Conservation (phyloP, 2,113 vertebrate species). For the Recurvirostra avosetta region DNA sequence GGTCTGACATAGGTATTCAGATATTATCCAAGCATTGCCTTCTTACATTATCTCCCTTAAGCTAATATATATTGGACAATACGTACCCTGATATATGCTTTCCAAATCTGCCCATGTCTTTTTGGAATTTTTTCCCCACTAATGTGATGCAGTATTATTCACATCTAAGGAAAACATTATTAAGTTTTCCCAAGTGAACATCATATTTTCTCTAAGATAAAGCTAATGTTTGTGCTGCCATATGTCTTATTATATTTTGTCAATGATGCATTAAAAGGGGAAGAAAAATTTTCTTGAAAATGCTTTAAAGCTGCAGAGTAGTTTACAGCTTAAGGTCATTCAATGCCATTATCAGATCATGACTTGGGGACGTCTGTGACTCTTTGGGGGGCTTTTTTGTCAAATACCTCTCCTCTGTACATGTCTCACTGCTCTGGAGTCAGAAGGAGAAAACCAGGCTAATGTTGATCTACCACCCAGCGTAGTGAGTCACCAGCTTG, state of each 20-base stretch:
- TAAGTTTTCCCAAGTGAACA: not conserved
- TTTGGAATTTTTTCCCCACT: not conserved
- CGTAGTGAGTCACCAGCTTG: not conserved
- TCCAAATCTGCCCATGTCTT: not conserved
- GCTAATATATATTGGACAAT: not conserved
- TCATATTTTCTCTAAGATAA: not conserved
- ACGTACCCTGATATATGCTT: not conserved
- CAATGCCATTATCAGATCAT: not conserved
- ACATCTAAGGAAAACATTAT: not conserved
- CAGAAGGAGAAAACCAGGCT: not conserved
- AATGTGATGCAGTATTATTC: not conserved
- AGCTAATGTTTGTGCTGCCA: not conserved
- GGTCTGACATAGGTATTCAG: not conserved
- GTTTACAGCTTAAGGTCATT: not conserved
- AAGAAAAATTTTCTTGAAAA: not conserved
- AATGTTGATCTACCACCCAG: not conserved
- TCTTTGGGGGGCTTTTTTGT: not conserved
- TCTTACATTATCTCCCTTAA: not conserved
- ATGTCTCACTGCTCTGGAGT: not conserved
- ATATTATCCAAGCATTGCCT: not conserved
- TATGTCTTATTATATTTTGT: not conserved
- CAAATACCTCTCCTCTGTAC: rapidly evolving
- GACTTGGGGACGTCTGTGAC: not conserved
- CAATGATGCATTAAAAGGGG: not conserved
- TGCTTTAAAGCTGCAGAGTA: not conserved